Evolutionary conservation across 2,797 vertebrate genomes (phyloP).

Genomic region (Manis crassicaudata): DNA sequence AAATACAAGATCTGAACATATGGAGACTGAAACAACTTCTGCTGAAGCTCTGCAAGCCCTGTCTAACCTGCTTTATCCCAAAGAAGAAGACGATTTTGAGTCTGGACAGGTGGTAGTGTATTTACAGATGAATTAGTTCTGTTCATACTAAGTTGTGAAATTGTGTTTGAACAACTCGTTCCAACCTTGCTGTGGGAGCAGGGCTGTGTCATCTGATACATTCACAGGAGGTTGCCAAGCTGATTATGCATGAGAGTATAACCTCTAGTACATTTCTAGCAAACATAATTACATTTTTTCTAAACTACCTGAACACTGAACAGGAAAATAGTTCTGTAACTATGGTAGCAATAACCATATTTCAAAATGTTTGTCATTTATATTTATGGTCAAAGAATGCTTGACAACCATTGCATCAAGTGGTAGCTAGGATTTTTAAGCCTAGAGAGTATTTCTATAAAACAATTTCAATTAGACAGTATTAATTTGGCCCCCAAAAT

Average conservation of each 20-base stretch:
- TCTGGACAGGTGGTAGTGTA: constrained; percentile 58
- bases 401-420: constrained; percentile 65
- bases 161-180: constrained; percentile 63
- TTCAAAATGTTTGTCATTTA: constrained; percentile 78
- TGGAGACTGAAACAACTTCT: constrained; percentile 60
- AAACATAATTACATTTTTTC: constrained; percentile 77
- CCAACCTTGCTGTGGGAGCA: constrained; percentile 52
- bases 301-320: constrained; percentile 73
- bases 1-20: not conserved
- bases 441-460: constrained; percentile 54
- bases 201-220: constrained; percentile 64
- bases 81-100: constrained; percentile 74
- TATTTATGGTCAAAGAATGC: constrained; percentile 72
- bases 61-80: constrained; percentile 77
- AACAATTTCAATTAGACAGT: constrained; percentile 57
- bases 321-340: constrained; percentile 77
- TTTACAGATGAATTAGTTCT: constrained; percentile 60
- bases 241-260: constrained; percentile 72
- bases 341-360: constrained; percentile 75
- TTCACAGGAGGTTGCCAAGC: constrained; percentile 47
- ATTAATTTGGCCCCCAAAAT: constrained; percentile 25
- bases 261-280: constrained; percentile 72
- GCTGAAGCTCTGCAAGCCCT: constrained; percentile 75
- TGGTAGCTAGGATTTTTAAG: constrained; percentile 60
- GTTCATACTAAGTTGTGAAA: constrained; percentile 45